A percentile compares a stretch with the other conserved stretches of the same genome.
Conservation (phyloP, 2,113 vertebrate genomes). For the Tursiops truncatus region DNA sequence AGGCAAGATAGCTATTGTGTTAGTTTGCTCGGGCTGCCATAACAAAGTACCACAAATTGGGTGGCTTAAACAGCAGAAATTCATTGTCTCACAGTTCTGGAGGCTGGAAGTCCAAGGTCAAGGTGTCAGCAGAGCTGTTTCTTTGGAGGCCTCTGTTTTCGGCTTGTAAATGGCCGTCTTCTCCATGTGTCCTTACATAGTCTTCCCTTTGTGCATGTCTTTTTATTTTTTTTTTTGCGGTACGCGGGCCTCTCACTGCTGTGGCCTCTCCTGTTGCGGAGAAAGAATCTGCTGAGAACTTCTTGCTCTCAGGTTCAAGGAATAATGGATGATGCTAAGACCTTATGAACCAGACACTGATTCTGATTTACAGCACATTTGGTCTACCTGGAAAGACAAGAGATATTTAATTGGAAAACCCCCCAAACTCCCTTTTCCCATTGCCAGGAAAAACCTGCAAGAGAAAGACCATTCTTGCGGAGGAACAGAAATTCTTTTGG, state of each 20-base stretch:
- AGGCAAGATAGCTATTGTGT: neutral
- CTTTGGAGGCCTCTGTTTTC: neutral
- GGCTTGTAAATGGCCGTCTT: accelerated
- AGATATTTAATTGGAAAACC: neutral
- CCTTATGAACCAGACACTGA: neutral
- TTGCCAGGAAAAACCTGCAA: neutral
- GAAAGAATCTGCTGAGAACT: neutral
- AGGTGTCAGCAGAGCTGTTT: accelerated
- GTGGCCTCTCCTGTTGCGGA: no score
- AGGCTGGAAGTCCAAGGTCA: neutral
- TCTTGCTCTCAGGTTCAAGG: neutral
- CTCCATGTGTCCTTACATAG: neutral
- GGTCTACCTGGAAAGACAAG: neutral
- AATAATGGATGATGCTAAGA: neutral
- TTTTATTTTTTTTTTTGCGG: no score
- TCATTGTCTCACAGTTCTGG: neutral
- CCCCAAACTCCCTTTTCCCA: neutral
- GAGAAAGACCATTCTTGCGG: neutral
- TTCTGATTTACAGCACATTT: neutral
- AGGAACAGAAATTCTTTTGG: conserved; percentile 11
- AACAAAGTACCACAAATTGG: neutral
- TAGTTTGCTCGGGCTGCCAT: accelerated
- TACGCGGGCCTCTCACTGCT: no score
- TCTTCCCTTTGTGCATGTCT: neutral
- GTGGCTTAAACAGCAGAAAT: neutral